Evolutionary conservation across 2,113 vertebrate genomes (phyloP).

Genomic region (Semnornis frantzii): DNA sequence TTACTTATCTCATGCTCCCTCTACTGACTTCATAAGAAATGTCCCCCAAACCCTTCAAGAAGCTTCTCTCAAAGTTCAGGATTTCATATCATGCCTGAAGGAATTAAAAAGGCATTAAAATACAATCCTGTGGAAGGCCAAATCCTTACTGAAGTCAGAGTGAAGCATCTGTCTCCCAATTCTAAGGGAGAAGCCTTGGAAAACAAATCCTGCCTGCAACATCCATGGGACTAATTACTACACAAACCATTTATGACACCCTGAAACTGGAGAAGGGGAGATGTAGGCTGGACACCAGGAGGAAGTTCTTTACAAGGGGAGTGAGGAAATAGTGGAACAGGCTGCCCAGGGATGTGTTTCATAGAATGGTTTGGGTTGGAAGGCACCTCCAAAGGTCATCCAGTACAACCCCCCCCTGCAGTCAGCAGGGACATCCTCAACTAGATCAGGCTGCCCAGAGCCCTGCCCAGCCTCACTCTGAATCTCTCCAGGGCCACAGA

Average conservation of each 20-base stretch:
- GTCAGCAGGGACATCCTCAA: too few relatives aligned
- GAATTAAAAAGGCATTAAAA: background rate
- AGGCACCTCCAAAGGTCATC: too few relatives aligned
- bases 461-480: too few relatives aligned
- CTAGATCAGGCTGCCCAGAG: too few relatives aligned
- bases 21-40: background rate
- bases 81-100: background rate
- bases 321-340: too few relatives aligned
- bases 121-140: background rate
- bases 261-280: too few relatives aligned
- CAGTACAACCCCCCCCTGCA: too few relatives aligned
- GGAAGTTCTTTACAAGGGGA: too few relatives aligned
- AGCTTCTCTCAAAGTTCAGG: background rate
- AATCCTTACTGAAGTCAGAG: background rate
- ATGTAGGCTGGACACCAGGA: too few relatives aligned
- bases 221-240: background rate
- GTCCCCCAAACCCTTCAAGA: background rate
- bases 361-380: too few relatives aligned
- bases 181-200: background rate
- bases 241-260: background rate
- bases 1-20: constrained; percentile 22
- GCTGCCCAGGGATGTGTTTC: too few relatives aligned
- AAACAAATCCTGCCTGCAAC: background rate
- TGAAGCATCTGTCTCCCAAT: background rate
- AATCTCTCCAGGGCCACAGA: too few relatives aligned